Evolutionary conservation across 2,888 invertebrate genomes (phyloP), one percentile per base, ranked within the genome.

Genomic region (Cheilosia pagana): DNA sequence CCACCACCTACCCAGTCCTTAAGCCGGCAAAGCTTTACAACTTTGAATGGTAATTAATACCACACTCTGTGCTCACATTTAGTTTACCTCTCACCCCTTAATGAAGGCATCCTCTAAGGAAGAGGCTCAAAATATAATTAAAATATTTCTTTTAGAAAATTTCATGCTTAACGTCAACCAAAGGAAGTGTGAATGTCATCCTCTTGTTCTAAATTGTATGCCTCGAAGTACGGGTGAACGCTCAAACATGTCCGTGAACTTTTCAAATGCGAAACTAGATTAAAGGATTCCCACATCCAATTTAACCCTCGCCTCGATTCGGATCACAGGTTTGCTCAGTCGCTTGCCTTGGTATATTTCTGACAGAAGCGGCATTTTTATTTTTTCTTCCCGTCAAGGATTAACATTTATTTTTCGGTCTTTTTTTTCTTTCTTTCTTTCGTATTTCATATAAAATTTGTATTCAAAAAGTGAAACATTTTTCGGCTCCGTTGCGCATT

Each of bases 381-480:
- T 57, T 39, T 55, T 74, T 55, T 62, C 19, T 60, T 31, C 19
- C 41, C 45, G 63, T 59, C 79, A 75, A 85, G 79, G 83, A 79
- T 79, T 72, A 82, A 65, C 48, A 45, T 52, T 71, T 71, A 50
- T 50, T 67, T 67, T 53, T 12, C 12, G 5, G 63, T 77, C 53
- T 57, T 74, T 62, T 28, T 7, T 25, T 25, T 8, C 57, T 28
- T 7, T 25, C 5, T 8, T 28, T 23, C 19, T 12, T 16, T 28
- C 25, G 14, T 57, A 41, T 63, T 57, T 19, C 5, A 21, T 60
- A 62, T 31, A 71, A 79, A 85, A 85, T 85, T 81, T 85, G 79
- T 85, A 85, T 85, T 85, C 85, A 85, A 85, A 85, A 85, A 57
- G 79, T 85, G 85, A 85, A 81, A 76, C 79, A 85, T 81, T 76